Evolutionary conservation across 1,140 invertebrate genomes (phyloP), one percentile per base, ranked within the genome.

Genomic region (Thereuonema tuberculata): DNA sequence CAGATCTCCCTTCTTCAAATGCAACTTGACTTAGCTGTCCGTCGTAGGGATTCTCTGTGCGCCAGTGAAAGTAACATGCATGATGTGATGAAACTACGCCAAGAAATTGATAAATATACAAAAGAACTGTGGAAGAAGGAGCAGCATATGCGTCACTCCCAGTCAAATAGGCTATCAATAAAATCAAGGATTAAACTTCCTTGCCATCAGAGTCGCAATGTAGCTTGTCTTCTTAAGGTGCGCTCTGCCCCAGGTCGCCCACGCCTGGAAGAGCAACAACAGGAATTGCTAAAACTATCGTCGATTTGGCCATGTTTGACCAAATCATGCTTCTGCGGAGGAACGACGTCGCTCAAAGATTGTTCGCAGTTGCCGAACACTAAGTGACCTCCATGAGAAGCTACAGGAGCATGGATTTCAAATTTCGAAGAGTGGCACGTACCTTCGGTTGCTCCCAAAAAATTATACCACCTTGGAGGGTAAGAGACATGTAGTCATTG

Each of bases 361-460:
- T 14, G n/a, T 67, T 23, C 31, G 56, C 12, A 50, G 47, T 48
- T 60, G 61, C 48, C 50, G 43, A 50, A 67, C 66, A 25, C 31
- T 69, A 24, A 60, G 64, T 56, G 64, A 63, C 2, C 47, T 68
- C 2, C 59, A 23, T 9, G 57, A 52, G 54, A 20, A 28, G 20
- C 52, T 49, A 55, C 55, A 61, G 21, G 59, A 60, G 37, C 52
- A 59, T 43, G 63, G 54, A 17, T 61, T 58, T 49, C 53, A 56
- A 29, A 47, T 65, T 28, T 62, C 47, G 20, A 60, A 48, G n/a
- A 62, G 61, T 43, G 46, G 53, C 17, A 58, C 52, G 1, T 66
- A 67, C 46, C 52, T 69, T 15, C 59, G 68, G 24, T 60, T 71
- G n/a, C 59, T 69, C 17, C 68, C 70, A 63, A 62, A 55, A 47